A percentile compares a stretch with the other conserved stretches of the same genome.
Evolutionary conservation across 1,140 invertebrate genomes (phyloP).

Genomic region (Yoshiicerus persimilis): DNA sequence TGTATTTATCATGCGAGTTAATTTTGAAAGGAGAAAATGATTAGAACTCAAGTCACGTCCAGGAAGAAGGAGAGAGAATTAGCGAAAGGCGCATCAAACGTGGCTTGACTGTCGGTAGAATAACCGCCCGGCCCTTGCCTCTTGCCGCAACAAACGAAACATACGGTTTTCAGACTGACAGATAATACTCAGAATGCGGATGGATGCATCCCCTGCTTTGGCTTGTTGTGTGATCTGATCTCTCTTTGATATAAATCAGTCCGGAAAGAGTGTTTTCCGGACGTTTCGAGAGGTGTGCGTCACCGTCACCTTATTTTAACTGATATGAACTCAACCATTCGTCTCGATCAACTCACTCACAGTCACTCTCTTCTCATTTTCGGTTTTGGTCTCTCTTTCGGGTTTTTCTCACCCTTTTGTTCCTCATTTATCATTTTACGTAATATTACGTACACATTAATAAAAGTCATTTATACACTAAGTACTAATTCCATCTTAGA

Average conservation of each 20-base stretch:
- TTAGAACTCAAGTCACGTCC: not conserved
- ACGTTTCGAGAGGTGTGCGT: conserved; percentile 3
- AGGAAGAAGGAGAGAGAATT: not conserved
- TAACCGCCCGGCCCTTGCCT: not conserved
- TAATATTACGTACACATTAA: not conserved
- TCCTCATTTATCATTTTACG: not conserved
- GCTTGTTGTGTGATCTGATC: not conserved
- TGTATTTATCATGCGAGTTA: not conserved
- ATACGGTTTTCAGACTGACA: not conserved
- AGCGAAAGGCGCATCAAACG: conserved; percentile 5
- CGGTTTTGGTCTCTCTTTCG: not conserved
- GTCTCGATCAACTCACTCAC: not conserved
- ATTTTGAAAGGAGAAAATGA: not conserved
- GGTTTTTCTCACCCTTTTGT: not conserved
- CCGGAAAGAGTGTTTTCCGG: conserved; percentile 18
- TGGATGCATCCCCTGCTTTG: not conserved
- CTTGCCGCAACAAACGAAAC: not conserved
- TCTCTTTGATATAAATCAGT: conserved; percentile 5
- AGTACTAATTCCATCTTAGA: too few relatives aligned
- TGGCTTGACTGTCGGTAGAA: not conserved
- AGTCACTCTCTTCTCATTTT: not conserved
- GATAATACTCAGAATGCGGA: not conserved
- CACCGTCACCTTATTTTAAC: not conserved
- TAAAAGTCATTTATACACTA: too few relatives aligned
- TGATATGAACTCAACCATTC: not conserved